These are phyloP conservation scores for Telmatherina bonti DNA, from an alignment of 2,797 vertebrate genomes.

Conservation along the genomic window DNA sequence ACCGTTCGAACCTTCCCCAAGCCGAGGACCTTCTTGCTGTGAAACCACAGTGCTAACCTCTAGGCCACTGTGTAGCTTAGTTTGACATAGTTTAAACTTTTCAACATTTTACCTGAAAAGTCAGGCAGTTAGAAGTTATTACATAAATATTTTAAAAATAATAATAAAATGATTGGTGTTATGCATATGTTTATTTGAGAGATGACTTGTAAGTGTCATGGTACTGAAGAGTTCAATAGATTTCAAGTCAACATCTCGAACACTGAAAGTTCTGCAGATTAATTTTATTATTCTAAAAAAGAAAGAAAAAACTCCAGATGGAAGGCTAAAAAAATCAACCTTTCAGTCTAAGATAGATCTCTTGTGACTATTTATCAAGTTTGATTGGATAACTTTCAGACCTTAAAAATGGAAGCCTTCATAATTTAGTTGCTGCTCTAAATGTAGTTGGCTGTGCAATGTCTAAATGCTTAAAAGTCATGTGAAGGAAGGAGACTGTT, in stretches of 20 bases:
- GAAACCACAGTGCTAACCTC: too few species aligned
- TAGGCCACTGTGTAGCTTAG: too few species aligned
- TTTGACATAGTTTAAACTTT: slow-evolving; percentile 51
- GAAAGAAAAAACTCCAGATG: slow-evolving; percentile 68
- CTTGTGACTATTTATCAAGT: slow-evolving; percentile 69
- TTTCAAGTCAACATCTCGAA: slow-evolving; percentile 61
- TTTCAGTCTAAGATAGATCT: slow-evolving; percentile 59
- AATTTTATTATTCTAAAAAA: slow-evolving; percentile 56
- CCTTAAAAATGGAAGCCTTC: slow-evolving; percentile 63
- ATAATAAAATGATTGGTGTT: slow-evolving; percentile 26
- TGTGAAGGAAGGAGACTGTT: slow-evolving; percentile 76
- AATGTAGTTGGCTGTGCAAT: slow-evolving; percentile 68
- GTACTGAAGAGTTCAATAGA: slow-evolving; percentile 33
- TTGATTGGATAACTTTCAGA: slow-evolving; percentile 71
- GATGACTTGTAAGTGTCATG: slow-evolving; percentile 20
- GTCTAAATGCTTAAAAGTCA: slow-evolving; percentile 85
- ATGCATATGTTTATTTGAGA: slow-evolving; percentile 17
- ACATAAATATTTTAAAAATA: slow-evolving; percentile 8
- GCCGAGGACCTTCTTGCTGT: too few species aligned
- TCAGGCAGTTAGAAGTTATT: slow-evolving; percentile 32
- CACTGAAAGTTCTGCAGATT: slow-evolving; percentile 39
- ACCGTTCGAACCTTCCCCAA: too few species aligned
- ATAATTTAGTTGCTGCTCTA: slow-evolving; percentile 78
- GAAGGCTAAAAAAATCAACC: slow-evolving; percentile 63
- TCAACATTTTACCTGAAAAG: slow-evolving; percentile 41